These are phyloP conservation scores for Drosophila mercatorum DNA, from an alignment of 2,888 invertebrate genomes.

Conservation along the genomic window DNA sequence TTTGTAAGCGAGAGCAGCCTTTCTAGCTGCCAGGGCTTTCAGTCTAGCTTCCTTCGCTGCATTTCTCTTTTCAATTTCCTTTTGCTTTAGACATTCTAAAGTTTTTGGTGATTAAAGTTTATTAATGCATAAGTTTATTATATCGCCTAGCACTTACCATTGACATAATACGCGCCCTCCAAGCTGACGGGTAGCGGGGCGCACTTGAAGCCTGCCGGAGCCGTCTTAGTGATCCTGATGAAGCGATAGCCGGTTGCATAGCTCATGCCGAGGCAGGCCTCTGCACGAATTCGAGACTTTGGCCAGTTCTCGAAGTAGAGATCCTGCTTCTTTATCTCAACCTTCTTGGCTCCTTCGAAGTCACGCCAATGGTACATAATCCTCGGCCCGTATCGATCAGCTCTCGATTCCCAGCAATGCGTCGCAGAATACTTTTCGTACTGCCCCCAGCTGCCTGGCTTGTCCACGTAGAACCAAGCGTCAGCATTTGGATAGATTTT, in stretches of 20 bases:
- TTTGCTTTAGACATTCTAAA: conserved; percentile 36
- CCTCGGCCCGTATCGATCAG: conserved; percentile 27
- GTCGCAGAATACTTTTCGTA: conserved; percentile 48
- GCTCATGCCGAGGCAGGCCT: conserved; percentile 73
- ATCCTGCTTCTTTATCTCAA: conserved; percentile 53
- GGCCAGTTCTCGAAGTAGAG: conserved; percentile 65
- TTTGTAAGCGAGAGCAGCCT: conserved; percentile 8
- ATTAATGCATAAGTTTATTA: neutral
- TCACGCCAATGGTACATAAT: conserved; percentile 78
- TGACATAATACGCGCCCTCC: conserved; percentile 45
- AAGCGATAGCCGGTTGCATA: conserved; percentile 76
- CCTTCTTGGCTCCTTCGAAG: conserved; percentile 53
- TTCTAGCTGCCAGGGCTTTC: conserved; percentile 17
- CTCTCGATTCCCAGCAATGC: conserved; percentile 66
- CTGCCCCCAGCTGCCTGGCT: conserved; percentile 56
- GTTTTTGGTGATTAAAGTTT: neutral
- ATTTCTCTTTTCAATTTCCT: conserved; percentile 6
- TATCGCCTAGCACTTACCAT: conserved; percentile 23
- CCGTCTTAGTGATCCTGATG: conserved; percentile 58
- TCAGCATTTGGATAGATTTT: conserved; percentile 65
- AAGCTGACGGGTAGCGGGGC: conserved; percentile 70
- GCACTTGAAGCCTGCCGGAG: conserved; percentile 77
- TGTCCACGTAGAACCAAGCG: conserved; percentile 65
- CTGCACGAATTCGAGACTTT: conserved; percentile 58
- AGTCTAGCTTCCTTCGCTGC: conserved; percentile 22